phyloP scores from a whole-genome alignment of 2,113 vertebrate genomes.

The Buteo buteo region DNA sequence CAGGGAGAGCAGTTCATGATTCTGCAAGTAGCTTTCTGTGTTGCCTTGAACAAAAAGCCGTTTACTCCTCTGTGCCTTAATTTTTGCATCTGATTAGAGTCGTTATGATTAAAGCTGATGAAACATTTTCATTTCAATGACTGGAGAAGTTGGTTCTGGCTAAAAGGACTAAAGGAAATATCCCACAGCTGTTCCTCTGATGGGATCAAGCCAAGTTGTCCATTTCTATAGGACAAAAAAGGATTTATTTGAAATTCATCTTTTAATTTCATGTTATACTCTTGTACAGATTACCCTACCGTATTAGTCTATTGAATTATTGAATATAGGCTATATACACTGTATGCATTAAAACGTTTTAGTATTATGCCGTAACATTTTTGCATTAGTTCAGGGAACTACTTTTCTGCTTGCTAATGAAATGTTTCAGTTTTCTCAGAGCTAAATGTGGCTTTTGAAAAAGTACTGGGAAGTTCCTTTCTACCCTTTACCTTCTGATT shows the following conservation, averaged over 20 bases:
- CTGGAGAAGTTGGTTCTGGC: not conserved
- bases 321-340: not conserved
- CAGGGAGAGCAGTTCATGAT: not conserved
- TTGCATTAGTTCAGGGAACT: not conserved
- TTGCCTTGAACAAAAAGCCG: not conserved
- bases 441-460: not conserved
- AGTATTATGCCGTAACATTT: not conserved
- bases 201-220: not conserved
- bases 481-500: not conserved
- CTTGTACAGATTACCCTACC: not conserved
- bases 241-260: not conserved
- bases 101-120: not conserved
- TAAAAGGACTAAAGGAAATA: not conserved
- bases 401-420: not conserved
- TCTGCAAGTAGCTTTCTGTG: not conserved
- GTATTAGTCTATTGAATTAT: not conserved
- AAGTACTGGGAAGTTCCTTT: not conserved
- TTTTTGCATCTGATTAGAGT: slow-evolving; percentile 26
- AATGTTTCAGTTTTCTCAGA: not conserved
- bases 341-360: not conserved
- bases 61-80: not conserved
- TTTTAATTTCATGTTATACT: not conserved
- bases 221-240: not conserved
- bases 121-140: not conserved
- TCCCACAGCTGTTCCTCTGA: not conserved